phyloP scores from a whole-genome alignment of 30 jellyfish, hydroid and myxozoan genomes.

The Aurelia aurita complex sp. Pacific region DNA sequence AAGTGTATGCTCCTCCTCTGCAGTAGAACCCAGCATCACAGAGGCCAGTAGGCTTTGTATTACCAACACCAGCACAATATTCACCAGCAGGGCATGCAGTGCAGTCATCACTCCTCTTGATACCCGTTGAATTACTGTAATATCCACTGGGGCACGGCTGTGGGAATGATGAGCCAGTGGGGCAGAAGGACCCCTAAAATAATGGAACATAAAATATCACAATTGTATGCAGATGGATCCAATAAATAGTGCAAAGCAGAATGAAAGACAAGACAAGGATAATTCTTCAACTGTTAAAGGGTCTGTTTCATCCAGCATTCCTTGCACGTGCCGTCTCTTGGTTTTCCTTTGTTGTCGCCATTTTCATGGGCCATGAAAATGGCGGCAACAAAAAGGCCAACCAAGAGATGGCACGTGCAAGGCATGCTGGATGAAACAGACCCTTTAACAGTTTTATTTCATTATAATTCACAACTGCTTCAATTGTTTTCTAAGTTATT shows the following conservation, averaged over 20 bases:
- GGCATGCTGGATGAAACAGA: too few species aligned
- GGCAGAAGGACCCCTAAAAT: slow-evolving; percentile 87
- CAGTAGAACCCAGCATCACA: slow-evolving; percentile 99
- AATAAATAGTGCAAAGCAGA: neutral
- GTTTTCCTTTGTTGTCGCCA: too few species aligned
- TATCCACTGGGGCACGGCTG: slow-evolving; percentile 97
- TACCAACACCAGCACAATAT: slow-evolving; percentile 95
- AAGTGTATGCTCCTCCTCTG: slow-evolving; percentile 86
- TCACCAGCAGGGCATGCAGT: slow-evolving; percentile 97
- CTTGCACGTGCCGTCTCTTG: too few species aligned
- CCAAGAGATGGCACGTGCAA: too few species aligned
- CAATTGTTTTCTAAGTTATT: too few species aligned
- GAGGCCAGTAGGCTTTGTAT: slow-evolving; percentile 86
- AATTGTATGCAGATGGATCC: neutral
- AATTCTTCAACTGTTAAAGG: too few species aligned
- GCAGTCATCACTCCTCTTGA: slow-evolving; percentile 89
- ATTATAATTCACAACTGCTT: too few species aligned
- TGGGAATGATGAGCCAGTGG: slow-evolving; percentile 82
- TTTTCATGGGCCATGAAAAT: too few species aligned
- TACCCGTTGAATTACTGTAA: slow-evolving; percentile 88
- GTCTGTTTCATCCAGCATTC: too few species aligned
- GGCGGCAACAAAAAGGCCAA: too few species aligned
- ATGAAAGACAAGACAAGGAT: neutral
- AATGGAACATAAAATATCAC: neutral
- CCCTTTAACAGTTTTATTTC: too few species aligned